Evolutionary conservation across 2,797 vertebrate species (phyloP).

Genomic region (Scleropages formosus): DNA sequence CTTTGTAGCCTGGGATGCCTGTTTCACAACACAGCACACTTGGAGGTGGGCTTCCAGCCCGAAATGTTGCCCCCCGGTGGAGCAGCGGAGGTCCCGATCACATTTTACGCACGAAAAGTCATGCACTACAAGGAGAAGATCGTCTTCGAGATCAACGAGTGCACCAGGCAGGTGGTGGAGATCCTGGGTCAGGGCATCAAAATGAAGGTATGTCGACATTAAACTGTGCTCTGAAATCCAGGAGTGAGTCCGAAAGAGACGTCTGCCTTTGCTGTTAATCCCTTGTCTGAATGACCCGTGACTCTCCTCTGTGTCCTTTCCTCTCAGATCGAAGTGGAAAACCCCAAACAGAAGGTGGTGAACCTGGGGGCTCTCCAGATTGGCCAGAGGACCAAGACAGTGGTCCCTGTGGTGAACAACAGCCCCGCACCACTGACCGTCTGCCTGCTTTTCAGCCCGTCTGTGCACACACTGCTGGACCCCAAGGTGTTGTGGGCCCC

Average conservation of each 20-base stretch:
- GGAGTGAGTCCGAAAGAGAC: neutral
- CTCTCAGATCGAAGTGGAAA: slow-evolving; percentile 72
- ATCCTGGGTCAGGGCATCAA: slow-evolving; percentile 77
- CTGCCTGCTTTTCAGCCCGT: slow-evolving; percentile 57
- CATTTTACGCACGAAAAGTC: slow-evolving; percentile 75
- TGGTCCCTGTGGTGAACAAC: slow-evolving; percentile 73
- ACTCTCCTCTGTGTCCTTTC: neutral
- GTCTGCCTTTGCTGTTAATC: neutral
- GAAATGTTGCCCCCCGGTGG: slow-evolving; percentile 61
- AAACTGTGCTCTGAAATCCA: neutral
- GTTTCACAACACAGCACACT: slow-evolving; percentile 63
- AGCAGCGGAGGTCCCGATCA: slow-evolving; percentile 66
- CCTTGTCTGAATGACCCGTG: neutral
- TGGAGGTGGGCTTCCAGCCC: slow-evolving; percentile 68
- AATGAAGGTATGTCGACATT: slow-evolving; percentile 73
- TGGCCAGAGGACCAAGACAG: slow-evolving; percentile 70
- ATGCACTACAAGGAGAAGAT: slow-evolving; percentile 71
- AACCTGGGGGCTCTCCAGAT: slow-evolving; percentile 72
- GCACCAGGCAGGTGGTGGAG: slow-evolving; percentile 66
- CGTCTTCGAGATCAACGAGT: slow-evolving; percentile 76
- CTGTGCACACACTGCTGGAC: slow-evolving; percentile 58
- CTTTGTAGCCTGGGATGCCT: slow-evolving; percentile 71
- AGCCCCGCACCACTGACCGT: slow-evolving; percentile 69
- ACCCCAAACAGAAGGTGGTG: slow-evolving; percentile 67
- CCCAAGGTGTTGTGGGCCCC: slow-evolving; percentile 61